A percentile compares a stretch with the other conserved stretches of the same genome.
These are phyloP conservation scores for Trididemnum clinides DNA, from an alignment of 23 tunicate genomes.

Conservation along the genomic window DNA sequence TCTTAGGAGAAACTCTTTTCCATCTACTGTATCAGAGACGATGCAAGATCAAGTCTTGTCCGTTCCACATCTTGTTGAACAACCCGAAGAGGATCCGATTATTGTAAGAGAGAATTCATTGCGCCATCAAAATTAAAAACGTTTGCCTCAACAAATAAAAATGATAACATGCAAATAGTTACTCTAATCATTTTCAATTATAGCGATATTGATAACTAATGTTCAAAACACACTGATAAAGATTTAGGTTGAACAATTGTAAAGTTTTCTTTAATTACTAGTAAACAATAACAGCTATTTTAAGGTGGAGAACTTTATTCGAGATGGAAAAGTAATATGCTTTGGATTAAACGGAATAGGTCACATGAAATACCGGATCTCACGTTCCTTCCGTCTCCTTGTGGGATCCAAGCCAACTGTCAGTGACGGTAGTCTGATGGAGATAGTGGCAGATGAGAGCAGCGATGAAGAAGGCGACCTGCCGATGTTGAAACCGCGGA, in stretches of 20 bases:
- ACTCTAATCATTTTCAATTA: too few species aligned
- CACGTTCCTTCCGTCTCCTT: constrained; percentile 64
- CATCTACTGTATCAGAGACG: constrained; percentile 33
- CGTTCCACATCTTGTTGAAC: not conserved
- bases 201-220: too few species aligned
- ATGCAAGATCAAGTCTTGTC: constrained; percentile 33
- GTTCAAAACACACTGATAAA: too few species aligned
- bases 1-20: constrained; percentile 47
- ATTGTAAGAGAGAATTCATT: not conserved
- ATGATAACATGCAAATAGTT: too few species aligned
- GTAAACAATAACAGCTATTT: too few species aligned
- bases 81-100: not conserved
- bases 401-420: not conserved
- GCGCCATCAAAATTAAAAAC: too few species aligned
- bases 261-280: too few species aligned
- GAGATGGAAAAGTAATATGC: too few species aligned
- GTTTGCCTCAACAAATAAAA: too few species aligned
- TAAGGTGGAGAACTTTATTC: too few species aligned
- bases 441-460: constrained; percentile 54
- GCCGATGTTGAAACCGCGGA: constrained; percentile 20
- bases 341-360: not conserved
- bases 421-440: not conserved
- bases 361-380: constrained; percentile 55
- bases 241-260: too few species aligned
- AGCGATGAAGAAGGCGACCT: constrained; percentile 86